These are phyloP conservation scores for Cavia aperea DNA, from an alignment of 2,113 vertebrate species.

Conservation along the genomic window DNA sequence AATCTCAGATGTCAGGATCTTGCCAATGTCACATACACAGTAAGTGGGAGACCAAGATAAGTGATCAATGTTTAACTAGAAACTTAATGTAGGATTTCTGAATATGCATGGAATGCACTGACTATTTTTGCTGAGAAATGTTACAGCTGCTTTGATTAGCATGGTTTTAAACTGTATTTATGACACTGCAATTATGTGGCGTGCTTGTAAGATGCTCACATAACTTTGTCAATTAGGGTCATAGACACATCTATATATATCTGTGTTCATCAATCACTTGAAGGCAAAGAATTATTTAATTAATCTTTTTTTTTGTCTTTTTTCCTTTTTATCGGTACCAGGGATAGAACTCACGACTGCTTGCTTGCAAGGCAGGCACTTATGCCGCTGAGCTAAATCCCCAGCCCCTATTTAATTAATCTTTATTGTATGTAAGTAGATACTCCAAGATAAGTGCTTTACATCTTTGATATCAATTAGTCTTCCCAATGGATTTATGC, in stretches of 20 bases:
- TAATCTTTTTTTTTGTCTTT: too few relatives aligned
- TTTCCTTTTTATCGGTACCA: too few relatives aligned
- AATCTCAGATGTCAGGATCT: background rate
- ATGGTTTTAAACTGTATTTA: background rate
- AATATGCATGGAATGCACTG: background rate
- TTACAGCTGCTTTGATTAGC: background rate
- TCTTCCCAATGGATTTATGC: background rate
- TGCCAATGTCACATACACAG: background rate
- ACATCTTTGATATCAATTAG: background rate
- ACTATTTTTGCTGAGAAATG: background rate
- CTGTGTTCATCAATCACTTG: background rate
- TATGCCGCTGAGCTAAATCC: too few relatives aligned
- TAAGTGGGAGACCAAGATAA: background rate
- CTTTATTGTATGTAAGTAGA: background rate
- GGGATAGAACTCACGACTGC: too few relatives aligned
- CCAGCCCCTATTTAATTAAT: too few relatives aligned
- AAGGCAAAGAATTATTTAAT: background rate
- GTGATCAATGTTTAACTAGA: background rate
- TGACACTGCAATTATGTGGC: background rate
- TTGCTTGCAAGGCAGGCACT: too few relatives aligned
- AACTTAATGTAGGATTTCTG: background rate
- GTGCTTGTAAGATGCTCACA: background rate
- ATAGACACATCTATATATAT: background rate
- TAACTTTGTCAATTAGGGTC: background rate
- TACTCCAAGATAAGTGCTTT: background rate